A percentile compares a stretch with the other conserved stretches of the same genome.
phyloP scores from a whole-genome alignment of 2,113 vertebrate genomes.

The Tyrannus savana region DNA sequence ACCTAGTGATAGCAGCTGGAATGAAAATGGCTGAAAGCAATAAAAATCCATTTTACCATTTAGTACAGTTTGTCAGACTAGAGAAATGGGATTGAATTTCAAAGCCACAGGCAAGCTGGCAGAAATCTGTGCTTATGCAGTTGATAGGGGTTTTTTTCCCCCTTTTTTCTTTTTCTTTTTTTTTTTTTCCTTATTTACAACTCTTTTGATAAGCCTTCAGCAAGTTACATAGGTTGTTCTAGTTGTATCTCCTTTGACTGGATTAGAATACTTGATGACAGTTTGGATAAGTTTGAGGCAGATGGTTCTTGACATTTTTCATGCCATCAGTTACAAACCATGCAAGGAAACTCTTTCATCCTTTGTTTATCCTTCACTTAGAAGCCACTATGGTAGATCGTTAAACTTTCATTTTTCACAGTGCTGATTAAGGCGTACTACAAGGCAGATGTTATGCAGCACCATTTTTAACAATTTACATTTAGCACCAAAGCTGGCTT shows the following conservation, averaged over 20 bases:
- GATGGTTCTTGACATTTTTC: conserved; percentile 90
- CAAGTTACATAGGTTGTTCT: conserved; percentile 84
- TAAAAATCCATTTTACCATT: conserved; percentile 81
- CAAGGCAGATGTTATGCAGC: conserved; percentile 82
- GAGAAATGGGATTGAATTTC: conserved; percentile 81
- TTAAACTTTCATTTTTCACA: conserved; percentile 89
- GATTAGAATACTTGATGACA: conserved; percentile 92
- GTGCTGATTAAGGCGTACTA: conserved; percentile 79
- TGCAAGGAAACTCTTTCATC: conserved; percentile 86
- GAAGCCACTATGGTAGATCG: conserved; percentile 81
- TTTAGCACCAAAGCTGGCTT: conserved; percentile 76
- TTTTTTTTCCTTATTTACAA: conserved; percentile 74
- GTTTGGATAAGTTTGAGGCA: conserved; percentile 89
- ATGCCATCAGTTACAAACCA: conserved; percentile 91
- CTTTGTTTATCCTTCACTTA: conserved; percentile 86
- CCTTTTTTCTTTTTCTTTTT: not conserved
- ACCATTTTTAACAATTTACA: conserved; percentile 78
- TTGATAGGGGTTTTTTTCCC: not conserved
- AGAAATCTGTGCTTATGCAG: conserved; percentile 77
- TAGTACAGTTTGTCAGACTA: conserved; percentile 81
- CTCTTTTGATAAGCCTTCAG: conserved; percentile 86
- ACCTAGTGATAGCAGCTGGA: conserved; percentile 71
- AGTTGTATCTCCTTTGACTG: conserved; percentile 85
- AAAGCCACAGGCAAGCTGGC: conserved; percentile 81
- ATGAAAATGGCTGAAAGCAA: conserved; percentile 76